Evolutionary conservation across 30 jellyfish, hydroid and myxozoan species (phyloP), one percentile per base, ranked within the genome.

Genomic region (Clytia hemisphaerica): DNA sequence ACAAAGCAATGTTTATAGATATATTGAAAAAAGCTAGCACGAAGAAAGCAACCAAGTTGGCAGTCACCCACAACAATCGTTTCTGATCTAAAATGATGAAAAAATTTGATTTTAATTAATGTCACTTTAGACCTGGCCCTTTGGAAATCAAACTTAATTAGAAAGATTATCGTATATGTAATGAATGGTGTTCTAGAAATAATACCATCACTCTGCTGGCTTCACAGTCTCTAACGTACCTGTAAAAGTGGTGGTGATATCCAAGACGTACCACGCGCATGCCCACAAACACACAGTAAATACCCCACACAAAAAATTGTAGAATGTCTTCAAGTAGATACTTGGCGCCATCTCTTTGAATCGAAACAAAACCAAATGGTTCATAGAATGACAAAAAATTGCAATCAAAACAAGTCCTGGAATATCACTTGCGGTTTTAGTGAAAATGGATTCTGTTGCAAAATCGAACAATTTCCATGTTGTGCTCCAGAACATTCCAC

Each of bases 401-500:
- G 60, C 19, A 30, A 46, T 46, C 3, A 46, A 46, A 9, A 27
- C 19, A 9, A 46, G 24, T 46, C 5, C 9, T 31, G 19, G 19
- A 4, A 46, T 27, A 9, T 46, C 60, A n/a, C 30, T 31, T 27
- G 2, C 24, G 2, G 6, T 46, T 3, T 9, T 9, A n/a, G 9
- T 9, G 19, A 2, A 2, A 3, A 46, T n/a, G 24, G 19, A 27
- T 9, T 46, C 24, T 3, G 9, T 46, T 4, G 24, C 9, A 9
- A 46, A 4, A 46, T 46, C 60, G 24, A 46, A 46, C 30, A 46
- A n/a, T 2, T 31, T 46, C 60, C 60, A 46, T n/a, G 24, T 31
- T 27, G 19, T 46, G 24, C 60, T 46, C 60, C 60, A 46, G 9
- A 46, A 46, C 60, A 46, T 46, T 46, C 60, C 60, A 9, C 60